phyloP scores from a whole-genome alignment of 2,113 vertebrate species.

The Pachycephala philippinensis region DNA sequence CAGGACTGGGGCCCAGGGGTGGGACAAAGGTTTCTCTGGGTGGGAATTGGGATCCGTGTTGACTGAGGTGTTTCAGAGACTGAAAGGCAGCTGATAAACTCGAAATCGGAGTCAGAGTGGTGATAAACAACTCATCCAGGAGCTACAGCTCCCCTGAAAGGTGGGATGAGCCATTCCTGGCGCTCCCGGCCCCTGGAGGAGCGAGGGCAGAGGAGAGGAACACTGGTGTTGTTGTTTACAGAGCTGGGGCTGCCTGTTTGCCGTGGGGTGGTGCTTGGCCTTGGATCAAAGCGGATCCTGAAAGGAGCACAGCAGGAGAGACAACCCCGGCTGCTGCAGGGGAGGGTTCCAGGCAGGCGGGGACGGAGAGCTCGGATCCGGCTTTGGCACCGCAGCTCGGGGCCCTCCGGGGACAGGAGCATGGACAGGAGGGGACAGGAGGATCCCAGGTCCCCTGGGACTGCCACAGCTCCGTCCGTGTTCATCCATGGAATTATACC shows the following conservation, averaged over 20 bases:
- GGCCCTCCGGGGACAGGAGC: background rate
- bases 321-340: background rate
- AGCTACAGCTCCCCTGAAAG: background rate
- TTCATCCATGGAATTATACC: background rate
- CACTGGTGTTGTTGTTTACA: background rate
- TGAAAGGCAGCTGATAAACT: background rate
- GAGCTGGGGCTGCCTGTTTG: background rate
- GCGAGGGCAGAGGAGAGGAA: background rate
- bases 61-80: background rate
- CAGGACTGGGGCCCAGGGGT: background rate
- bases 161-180: background rate
- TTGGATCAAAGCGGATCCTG: background rate
- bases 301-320: background rate
- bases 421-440: background rate
- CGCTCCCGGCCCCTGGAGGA: rapidly evolving
- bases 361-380: background rate
- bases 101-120: rapidly evolving
- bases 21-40: rapidly evolving
- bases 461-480: background rate
- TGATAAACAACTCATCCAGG: rapidly evolving
- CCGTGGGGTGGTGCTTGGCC: background rate
- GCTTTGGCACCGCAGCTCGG: rapidly evolving
- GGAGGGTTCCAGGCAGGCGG: background rate
- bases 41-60: rapidly evolving
- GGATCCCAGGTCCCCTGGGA: background rate